Evolutionary conservation across 1,140 invertebrate genomes (phyloP), one percentile per base, ranked within the genome.

Genomic region (Dendroctonus valens): DNA sequence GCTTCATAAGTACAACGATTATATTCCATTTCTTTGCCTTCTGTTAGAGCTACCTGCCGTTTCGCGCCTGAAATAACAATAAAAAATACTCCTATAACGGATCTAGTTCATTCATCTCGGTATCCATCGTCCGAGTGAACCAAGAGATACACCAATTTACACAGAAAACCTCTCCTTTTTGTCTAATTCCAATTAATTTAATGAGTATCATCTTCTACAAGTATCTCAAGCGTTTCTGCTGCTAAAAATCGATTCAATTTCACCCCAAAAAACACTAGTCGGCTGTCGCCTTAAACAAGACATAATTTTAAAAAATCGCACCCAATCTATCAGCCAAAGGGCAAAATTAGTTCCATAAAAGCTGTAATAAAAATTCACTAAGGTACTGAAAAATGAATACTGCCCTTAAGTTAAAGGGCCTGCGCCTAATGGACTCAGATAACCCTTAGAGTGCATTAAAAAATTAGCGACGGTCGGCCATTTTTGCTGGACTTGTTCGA

Each of bases 381-480:
- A 44, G 9, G n/a, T 49, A 49, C 9, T 48, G 38, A 42, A 49
- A 59, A 59, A 59, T 59, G 48, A 42, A 53, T 12, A 41, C 41
- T 26, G 59, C 59, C 59, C 59, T 52, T 26, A 40, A 61, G 59
- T 52, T 52, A 61, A 51, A 38, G 7, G 14, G 12, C 5, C 48
- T 9, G 50, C 6, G 39, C 12, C 50, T 61, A 52, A 61, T 52
- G 37, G 59, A 11, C 14, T 41, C 38, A 51, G 50, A 49, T 59
- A 52, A 52, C 48, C 49, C 59, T 61, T 52, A 52, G 37, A 26
- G 55, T 44, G 38, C 46, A 49, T 59, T 59, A 12, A 41, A 52
- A 53, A 61, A 61, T 61, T 61, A 61, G 59, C 59, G 26, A 61
- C 59, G 59, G 59, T 52, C 59, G 59, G 49, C 41, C 39, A 59